phyloP scores from a whole-genome alignment of 1,140 invertebrate genomes.

The Saccostrea glomerata region DNA sequence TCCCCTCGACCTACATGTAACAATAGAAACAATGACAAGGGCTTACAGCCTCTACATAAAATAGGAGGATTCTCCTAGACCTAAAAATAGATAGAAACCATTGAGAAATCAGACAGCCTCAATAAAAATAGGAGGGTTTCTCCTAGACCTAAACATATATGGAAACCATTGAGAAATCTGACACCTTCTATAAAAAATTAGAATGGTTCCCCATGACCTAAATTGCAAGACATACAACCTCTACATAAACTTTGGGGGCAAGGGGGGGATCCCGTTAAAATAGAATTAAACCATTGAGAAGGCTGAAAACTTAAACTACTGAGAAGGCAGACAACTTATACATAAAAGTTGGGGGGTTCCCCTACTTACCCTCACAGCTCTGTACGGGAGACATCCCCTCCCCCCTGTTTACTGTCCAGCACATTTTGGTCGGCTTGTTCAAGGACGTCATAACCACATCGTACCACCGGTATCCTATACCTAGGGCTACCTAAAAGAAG shows the following conservation, averaged over 20 bases:
- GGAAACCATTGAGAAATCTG: slow-evolving; percentile 80
- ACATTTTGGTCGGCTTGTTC: slow-evolving; percentile 79
- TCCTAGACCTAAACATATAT: slow-evolving; percentile 80
- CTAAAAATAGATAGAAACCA: too few species aligned
- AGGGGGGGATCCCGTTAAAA: too few species aligned
- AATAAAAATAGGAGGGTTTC: slow-evolving; percentile 89
- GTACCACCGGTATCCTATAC: slow-evolving; percentile 81
- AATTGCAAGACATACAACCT: slow-evolving; percentile 82
- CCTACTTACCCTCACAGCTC: slow-evolving; percentile 86
- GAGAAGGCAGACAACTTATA: too few species aligned
- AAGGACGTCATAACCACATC: slow-evolving; percentile 77
- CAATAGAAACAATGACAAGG: too few species aligned
- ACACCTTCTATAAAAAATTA: slow-evolving; percentile 88
- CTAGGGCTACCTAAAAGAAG: slow-evolving; percentile 82
- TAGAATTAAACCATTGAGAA: too few species aligned
- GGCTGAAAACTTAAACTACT: too few species aligned
- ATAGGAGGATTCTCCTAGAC: too few species aligned
- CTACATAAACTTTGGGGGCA: slow-evolving; percentile 88
- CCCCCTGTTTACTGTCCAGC: slow-evolving; percentile 85
- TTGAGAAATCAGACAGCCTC: slow-evolving; percentile 83
- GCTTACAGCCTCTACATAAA: too few species aligned
- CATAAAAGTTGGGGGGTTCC: too few species aligned
- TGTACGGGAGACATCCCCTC: slow-evolving; percentile 83
- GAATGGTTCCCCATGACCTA: slow-evolving; percentile 82
- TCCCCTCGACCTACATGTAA: slow-evolving; percentile 83